phyloP scores from a whole-genome alignment of 2,888 invertebrate species.

The Gymnoscelis rufifasciata region DNA sequence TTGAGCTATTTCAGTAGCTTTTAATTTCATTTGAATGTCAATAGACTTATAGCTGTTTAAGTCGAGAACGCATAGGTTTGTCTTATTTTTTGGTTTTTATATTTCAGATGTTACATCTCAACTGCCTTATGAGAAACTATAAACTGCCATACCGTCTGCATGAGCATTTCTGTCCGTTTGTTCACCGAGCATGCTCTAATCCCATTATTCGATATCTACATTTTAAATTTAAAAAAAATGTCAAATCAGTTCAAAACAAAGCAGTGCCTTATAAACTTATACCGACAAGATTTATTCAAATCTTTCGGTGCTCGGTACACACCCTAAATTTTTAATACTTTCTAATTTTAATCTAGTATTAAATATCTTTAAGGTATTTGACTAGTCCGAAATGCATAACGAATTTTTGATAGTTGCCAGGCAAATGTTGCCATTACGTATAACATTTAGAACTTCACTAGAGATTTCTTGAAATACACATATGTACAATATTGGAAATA shows the following conservation, averaged over 20 bases:
- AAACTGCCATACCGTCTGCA: constrained; percentile 80
- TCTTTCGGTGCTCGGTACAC: constrained; percentile 52
- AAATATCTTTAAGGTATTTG: constrained; percentile 53
- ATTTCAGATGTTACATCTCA: constrained; percentile 94
- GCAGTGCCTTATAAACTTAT: constrained; percentile 35
- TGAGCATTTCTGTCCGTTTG: constrained; percentile 62
- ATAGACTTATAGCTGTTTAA: not conserved
- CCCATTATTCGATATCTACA: constrained; percentile 13
- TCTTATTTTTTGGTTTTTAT: constrained; percentile 66
- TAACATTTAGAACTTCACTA: not conserved
- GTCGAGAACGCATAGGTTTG: constrained; percentile 22
- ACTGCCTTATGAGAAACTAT: constrained; percentile 95
- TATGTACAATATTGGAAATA: too few species aligned
- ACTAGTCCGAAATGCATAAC: constrained; percentile 60
- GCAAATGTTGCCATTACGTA: constrained; percentile 8
- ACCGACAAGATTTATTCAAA: constrained; percentile 2
- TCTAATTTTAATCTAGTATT: constrained; percentile 36
- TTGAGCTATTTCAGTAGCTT: constrained; percentile 2
- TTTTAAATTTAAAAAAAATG: constrained; percentile 4
- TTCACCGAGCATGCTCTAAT: constrained; percentile 59
- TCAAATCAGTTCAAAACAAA: constrained; percentile 11
- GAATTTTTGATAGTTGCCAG: constrained; percentile 34
- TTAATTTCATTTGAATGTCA: constrained; percentile 2
- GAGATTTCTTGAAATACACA: not conserved
- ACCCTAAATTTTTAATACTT: constrained; percentile 25